A percentile compares a stretch with the other conserved stretches of the same genome.
Conservation (phyloP, 1,140 invertebrate species). For the Trichogramma pretiosum region DNA sequence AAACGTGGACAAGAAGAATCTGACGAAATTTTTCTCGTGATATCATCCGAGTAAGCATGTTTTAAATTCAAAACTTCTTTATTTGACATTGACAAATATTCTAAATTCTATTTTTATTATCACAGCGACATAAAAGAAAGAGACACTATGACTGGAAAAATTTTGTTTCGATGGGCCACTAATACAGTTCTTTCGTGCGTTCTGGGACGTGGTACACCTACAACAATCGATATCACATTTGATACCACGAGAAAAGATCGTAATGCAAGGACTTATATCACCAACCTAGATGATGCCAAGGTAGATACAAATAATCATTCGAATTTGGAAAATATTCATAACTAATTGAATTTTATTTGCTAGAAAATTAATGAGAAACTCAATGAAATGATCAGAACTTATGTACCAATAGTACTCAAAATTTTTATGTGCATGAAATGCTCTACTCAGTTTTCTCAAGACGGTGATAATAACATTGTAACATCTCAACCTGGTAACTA, state of each 20-base stretch:
- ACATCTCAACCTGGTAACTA: constrained; percentile 24
- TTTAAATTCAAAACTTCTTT: constrained; percentile 7
- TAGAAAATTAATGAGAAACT: constrained; percentile 48
- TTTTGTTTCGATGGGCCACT: constrained; percentile 50
- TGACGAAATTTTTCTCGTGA: constrained; percentile 39
- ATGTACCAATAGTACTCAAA: constrained; percentile 45
- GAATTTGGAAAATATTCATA: not conserved
- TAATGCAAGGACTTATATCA: constrained; percentile 49
- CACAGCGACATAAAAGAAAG: constrained; percentile 43
- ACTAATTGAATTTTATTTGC: constrained; percentile 12
- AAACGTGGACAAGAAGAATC: constrained; percentile 28
- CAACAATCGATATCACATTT: constrained; percentile 53
- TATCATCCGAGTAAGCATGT: constrained; percentile 32
- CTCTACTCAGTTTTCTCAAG: constrained; percentile 49
- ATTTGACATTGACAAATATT: not conserved
- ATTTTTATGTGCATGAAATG: constrained; percentile 57
- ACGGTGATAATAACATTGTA: constrained; percentile 34
- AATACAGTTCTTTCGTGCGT: constrained; percentile 50
- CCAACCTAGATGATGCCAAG: constrained; percentile 49
- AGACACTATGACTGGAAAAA: constrained; percentile 42
- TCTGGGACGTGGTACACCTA: constrained; percentile 38
- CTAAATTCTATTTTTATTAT: constrained; percentile 7
- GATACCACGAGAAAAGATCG: constrained; percentile 51
- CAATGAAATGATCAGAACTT: constrained; percentile 42
- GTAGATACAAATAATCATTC: constrained; percentile 29